phyloP scores from a whole-genome alignment of 2,113 vertebrate genomes.

The Paramisgurnus dabryanus region DNA sequence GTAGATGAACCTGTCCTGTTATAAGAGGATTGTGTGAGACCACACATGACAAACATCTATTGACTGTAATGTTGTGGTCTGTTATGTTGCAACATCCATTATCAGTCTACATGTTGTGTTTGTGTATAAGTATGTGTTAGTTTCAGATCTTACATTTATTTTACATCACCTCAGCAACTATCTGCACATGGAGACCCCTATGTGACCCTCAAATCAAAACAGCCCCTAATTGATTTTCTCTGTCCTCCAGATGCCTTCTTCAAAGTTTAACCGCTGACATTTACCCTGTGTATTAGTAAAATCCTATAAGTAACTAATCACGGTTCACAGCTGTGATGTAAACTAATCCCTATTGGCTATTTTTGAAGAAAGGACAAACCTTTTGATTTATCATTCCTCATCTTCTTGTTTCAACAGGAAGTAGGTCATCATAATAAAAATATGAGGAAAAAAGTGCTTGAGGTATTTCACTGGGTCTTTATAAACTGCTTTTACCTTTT shows the following conservation, averaged over 20 bases:
- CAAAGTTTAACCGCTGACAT: slow-evolving; percentile 10
- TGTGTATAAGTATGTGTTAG: not conserved
- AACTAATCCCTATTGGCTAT: too few relatives aligned
- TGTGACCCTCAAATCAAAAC: not conserved
- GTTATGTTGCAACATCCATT: slow-evolving; percentile 1
- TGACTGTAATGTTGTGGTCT: not conserved
- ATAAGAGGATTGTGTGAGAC: not conserved
- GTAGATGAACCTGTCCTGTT: too few relatives aligned
- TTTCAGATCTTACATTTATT: too few relatives aligned
- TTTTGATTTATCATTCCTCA: too few relatives aligned
- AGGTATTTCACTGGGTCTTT: not conserved
- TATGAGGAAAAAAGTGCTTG: not conserved
- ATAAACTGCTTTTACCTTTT: not conserved
- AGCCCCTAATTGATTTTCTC: slow-evolving; percentile 20
- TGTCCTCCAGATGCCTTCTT: slow-evolving; percentile 11
- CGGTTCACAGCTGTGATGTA: too few relatives aligned
- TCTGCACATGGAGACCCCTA: not conserved
- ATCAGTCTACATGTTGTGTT: not conserved
- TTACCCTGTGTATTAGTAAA: not conserved
- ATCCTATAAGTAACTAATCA: not conserved
- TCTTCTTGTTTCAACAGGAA: not conserved
- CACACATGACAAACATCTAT: not conserved
- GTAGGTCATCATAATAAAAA: not conserved
- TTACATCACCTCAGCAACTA: slow-evolving; percentile 6
- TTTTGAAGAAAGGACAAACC: too few relatives aligned